phyloP scores from a whole-genome alignment of 2,113 vertebrate species.

The Tyrannus savana region DNA sequence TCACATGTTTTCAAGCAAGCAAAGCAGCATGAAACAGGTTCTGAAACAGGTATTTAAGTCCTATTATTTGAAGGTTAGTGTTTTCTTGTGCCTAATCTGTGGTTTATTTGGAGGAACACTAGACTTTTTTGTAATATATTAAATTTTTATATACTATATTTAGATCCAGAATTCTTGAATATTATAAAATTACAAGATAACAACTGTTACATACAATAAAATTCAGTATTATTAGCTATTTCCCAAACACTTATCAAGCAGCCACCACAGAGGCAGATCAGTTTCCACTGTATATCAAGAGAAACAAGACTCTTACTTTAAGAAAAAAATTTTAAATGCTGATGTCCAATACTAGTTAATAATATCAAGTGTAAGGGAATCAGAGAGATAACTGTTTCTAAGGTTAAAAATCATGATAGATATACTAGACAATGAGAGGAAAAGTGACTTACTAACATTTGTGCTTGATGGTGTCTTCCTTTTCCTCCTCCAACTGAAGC shows the following conservation, averaged over 20 bases:
- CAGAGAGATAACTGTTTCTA: background rate
- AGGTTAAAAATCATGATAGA: background rate
- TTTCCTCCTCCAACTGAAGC: conserved; percentile 45
- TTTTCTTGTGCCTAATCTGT: conserved; percentile 61
- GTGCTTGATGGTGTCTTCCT: conserved; percentile 31
- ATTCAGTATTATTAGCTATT: background rate
- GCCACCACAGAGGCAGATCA: background rate
- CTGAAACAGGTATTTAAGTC: conserved; percentile 64
- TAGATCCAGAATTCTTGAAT: conserved; percentile 1
- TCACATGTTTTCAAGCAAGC: conserved; percentile 73
- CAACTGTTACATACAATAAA: background rate
- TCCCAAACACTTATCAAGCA: background rate
- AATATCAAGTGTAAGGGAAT: background rate
- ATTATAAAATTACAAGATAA: background rate
- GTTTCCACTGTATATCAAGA: background rate
- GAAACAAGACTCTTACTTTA: background rate
- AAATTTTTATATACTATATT: conserved; percentile 37
- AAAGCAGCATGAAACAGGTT: conserved; percentile 25
- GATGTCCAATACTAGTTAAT: background rate
- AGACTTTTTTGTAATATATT: conserved; percentile 36
- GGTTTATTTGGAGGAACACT: conserved; percentile 55
- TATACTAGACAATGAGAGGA: conserved; percentile 49
- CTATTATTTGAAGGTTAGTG: conserved; percentile 68
- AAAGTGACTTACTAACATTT: conserved; percentile 37
- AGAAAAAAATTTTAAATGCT: background rate